These are phyloP conservation scores for Netelia fuscicornis DNA, from an alignment of 2,888 invertebrate species.

Conservation along the genomic window DNA sequence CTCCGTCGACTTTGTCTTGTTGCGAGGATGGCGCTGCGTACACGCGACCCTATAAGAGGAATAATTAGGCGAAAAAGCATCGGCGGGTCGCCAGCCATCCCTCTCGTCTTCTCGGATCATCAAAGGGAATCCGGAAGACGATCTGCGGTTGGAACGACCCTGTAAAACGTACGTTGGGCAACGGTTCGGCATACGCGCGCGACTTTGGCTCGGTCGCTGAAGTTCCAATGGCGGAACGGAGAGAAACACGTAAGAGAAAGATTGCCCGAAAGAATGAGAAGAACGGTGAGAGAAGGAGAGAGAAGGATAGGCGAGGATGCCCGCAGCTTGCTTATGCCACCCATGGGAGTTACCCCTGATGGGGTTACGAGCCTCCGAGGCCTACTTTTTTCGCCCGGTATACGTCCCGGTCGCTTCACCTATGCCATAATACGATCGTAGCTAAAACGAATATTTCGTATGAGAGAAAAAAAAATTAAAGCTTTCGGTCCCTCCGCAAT, in stretches of 20 bases:
- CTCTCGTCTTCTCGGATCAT: constrained; percentile 60
- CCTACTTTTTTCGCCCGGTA: constrained; percentile 83
- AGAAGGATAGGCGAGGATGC: constrained; percentile 67
- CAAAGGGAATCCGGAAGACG: constrained; percentile 71
- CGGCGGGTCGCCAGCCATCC: constrained; percentile 32
- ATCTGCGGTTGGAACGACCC: constrained; percentile 45
- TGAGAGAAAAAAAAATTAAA: constrained; percentile 24
- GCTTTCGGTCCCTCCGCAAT: constrained; percentile 12
- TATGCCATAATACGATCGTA: constrained; percentile 83
- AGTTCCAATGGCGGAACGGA: constrained; percentile 38
- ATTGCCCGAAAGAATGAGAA: constrained; percentile 52
- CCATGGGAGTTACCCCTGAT: constrained; percentile 85
- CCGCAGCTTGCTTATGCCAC: constrained; percentile 79
- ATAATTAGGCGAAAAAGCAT: constrained; percentile 70
- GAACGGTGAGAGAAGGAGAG: constrained; percentile 62
- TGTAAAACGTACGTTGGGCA: constrained; percentile 38
- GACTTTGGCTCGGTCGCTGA: constrained; percentile 25
- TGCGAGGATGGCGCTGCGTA: constrained; percentile 25
- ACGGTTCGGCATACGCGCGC: too few relatives aligned
- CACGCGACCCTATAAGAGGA: constrained; percentile 64
- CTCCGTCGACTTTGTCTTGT: constrained; percentile 42
- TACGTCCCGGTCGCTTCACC: constrained; percentile 82
- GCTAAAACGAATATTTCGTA: constrained; percentile 52
- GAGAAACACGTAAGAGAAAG: constrained; percentile 38
- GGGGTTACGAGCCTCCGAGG: constrained; percentile 88